Evolutionary conservation across 2,888 invertebrate genomes (phyloP), one percentile per base, ranked within the genome.

Genomic region (Chaitophorus viminalis): DNA sequence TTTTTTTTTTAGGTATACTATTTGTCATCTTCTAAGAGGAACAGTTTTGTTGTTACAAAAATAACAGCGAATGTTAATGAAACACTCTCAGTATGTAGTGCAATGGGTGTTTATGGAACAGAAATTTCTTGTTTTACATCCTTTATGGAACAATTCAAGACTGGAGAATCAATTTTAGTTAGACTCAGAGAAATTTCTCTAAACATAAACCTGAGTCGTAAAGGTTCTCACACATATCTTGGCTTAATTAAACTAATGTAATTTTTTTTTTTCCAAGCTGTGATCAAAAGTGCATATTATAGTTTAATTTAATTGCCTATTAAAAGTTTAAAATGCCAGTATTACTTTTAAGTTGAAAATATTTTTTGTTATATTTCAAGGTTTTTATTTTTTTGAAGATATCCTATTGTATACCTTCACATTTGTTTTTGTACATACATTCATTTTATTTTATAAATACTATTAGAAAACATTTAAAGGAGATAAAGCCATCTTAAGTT

Each of bases 101-200:
- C 78, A 17, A 21, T 72, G 54, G 72, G 86, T 79, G 72, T 29
- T 25, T 60, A 36, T 33, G 86, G 86, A 75, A 60, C 86, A 72
- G 86, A 86, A 86, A 86, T 79, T 3, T 86, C 86, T 25, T 86
- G 86, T 86, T 86, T 72, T 33, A 86, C 86, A 25, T 86, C 86
- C 3, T 29, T 79, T 31, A 78, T 86, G 29, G 86, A 86, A 54
- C n/a, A 86, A 79, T 86, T 86, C 8, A 79, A 79, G 31, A 46
- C 72, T 21, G 86, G 86, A 29, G 86, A 86, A 72, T 86, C 86
- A 25, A 72, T 86, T 60, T 86, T 79, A 79, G 39, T 86, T 72
- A 79, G 86, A 36, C 78, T 86, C 17, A 70, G 86, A 5, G 86
- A 86, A 72, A 86, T 78, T 54, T 54, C 78, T 31, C 29, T 72